Percentiles rank a stretch among this genome's conserved stretches.
Evolutionary conservation across 2,113 vertebrate species (phyloP).

Genomic region (Menura novaehollandiae): DNA sequence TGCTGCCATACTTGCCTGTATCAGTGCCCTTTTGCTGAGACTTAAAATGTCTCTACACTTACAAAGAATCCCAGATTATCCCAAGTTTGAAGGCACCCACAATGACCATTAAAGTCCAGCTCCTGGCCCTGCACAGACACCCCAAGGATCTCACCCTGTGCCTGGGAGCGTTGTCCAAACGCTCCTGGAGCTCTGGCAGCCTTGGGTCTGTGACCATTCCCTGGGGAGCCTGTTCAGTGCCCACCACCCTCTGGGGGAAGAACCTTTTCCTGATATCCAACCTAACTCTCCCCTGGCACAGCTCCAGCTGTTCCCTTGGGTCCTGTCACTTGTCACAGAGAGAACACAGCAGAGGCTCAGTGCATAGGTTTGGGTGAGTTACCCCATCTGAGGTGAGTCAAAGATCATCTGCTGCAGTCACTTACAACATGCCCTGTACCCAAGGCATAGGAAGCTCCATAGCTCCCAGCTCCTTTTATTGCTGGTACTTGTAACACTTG

Average conservation of each 20-base stretch:
- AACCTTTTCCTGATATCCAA: neutral
- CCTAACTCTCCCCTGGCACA: accelerated
- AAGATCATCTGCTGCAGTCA: neutral
- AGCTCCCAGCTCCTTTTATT: neutral
- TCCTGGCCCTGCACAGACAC: too few relatives aligned
- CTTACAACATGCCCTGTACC: neutral
- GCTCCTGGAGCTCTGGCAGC: neutral
- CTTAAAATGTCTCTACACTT: neutral
- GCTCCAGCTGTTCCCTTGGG: accelerated
- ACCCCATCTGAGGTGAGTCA: neutral
- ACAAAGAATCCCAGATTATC: too few relatives aligned
- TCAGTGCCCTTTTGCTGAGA: neutral
- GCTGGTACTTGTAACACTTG: neutral
- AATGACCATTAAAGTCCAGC: too few relatives aligned
- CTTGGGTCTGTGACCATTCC: accelerated
- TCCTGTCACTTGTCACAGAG: neutral
- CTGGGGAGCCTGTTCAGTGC: neutral
- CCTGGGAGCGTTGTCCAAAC: accelerated
- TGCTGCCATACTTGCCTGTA: neutral
- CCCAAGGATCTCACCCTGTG: neutral
- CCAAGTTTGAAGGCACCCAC: neutral
- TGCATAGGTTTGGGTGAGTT: accelerated
- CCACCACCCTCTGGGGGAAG: neutral
- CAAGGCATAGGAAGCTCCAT: neutral
- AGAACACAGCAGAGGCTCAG: neutral